These are phyloP conservation scores for Pachypsylla venusta DNA, from an alignment of 1,140 invertebrate genomes.

Conservation along the genomic window DNA sequence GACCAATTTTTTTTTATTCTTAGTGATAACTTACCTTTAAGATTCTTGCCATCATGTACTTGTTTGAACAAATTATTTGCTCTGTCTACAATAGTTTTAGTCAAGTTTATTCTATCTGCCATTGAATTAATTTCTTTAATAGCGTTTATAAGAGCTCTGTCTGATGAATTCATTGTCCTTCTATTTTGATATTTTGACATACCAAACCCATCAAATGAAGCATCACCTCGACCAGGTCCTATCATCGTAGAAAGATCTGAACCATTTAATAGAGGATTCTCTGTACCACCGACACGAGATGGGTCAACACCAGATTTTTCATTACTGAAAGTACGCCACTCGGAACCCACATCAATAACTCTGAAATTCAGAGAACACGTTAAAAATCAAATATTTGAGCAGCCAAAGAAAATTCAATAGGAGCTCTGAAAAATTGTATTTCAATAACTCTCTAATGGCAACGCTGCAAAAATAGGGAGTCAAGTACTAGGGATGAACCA, in stretches of 20 bases:
- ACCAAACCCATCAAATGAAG: slow-evolving; percentile 67
- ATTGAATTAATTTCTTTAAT: slow-evolving; percentile 94
- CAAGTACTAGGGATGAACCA: not conserved
- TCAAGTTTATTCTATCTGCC: slow-evolving; percentile 94
- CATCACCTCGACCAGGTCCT: slow-evolving; percentile 72
- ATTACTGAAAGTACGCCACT: slow-evolving; percentile 99
- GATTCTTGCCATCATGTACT: slow-evolving; percentile 92
- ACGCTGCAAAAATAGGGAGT: not conserved
- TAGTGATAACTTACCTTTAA: slow-evolving; percentile 75
- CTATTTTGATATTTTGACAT: slow-evolving; percentile 87
- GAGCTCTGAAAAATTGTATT: not conserved
- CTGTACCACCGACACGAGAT: slow-evolving; percentile 93
- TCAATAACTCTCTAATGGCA: not conserved
- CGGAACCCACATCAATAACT: slow-evolving; percentile 99
- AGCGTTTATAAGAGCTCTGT: slow-evolving; percentile 85
- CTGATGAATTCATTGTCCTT: slow-evolving; percentile 79
- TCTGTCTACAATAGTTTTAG: slow-evolving; percentile 86
- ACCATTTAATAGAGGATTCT: slow-evolving; percentile 90
- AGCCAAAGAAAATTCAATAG: not conserved
- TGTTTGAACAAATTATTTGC: slow-evolving; percentile 96
- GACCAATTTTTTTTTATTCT: no score
- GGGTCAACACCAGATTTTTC: slow-evolving; percentile 94
- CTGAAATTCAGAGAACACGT: slow-evolving; percentile 36
- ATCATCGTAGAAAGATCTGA: slow-evolving; percentile 96
- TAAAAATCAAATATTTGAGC: not conserved